Evolutionary conservation across 2,797 vertebrate species (phyloP).

Genomic region (Sternotherus odoratus): DNA sequence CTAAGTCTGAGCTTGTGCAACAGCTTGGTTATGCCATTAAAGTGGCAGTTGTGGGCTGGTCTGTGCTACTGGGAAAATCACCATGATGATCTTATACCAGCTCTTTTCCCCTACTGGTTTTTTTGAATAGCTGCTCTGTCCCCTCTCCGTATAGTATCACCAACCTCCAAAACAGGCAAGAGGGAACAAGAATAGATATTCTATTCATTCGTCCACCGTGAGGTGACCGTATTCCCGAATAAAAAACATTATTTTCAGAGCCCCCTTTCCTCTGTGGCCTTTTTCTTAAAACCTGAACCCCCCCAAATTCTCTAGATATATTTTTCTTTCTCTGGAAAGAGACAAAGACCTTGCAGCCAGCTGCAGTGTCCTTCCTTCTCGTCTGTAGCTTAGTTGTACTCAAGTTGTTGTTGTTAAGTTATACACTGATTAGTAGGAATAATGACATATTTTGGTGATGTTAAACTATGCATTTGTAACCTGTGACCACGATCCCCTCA

Average conservation of each 20-base stretch:
- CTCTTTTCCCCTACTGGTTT: not conserved
- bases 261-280: not conserved
- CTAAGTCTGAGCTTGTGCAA: not conserved
- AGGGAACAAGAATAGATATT: not conserved
- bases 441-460: fast-evolving
- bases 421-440: not conserved
- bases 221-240: not conserved
- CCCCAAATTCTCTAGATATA: fast-evolving
- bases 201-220: not conserved
- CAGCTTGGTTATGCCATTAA: not conserved
- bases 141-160: not conserved
- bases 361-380: not conserved
- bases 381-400: not conserved
- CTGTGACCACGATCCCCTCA: not conserved
- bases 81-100: not conserved
- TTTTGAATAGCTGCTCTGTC: not conserved
- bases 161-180: not conserved
- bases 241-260: fast-evolving
- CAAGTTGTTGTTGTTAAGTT: not conserved
- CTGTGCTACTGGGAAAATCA: not conserved
- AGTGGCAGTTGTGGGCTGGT: not conserved
- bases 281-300: not conserved
- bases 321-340: not conserved
- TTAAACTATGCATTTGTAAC: fast-evolving
- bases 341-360: not conserved